These are phyloP conservation scores for Pogonomyrmex barbatus DNA, from an alignment of 1,140 invertebrate genomes.

Conservation along the genomic window DNA sequence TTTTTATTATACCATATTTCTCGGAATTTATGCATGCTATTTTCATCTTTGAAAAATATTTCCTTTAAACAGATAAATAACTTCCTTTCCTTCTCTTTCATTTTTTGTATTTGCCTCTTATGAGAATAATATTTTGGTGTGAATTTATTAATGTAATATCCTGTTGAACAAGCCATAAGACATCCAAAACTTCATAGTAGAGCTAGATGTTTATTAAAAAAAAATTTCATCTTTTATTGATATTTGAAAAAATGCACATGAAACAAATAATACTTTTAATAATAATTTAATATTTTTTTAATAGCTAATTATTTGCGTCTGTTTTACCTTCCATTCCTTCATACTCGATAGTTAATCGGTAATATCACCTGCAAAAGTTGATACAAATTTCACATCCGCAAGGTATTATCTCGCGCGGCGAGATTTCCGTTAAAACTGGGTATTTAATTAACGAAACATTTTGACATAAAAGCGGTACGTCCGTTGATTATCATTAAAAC, in stretches of 20 bases:
- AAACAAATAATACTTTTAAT: slow-evolving; percentile 23
- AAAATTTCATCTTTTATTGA: slow-evolving; percentile 7
- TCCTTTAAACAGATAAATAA: not conserved
- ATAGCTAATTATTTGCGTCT: not conserved
- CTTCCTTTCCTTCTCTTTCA: not conserved
- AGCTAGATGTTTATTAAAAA: not conserved
- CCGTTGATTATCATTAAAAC: slow-evolving; percentile 24
- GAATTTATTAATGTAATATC: slow-evolving; percentile 34
- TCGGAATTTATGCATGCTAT: slow-evolving; percentile 34
- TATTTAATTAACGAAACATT: slow-evolving; percentile 47
- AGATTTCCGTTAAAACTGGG: not conserved
- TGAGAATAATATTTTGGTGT: slow-evolving; percentile 5
- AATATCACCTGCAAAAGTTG: not conserved
- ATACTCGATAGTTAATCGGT: not conserved
- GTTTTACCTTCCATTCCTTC: not conserved
- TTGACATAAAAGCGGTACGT: slow-evolving; percentile 17
- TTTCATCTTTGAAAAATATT: slow-evolving; percentile 1
- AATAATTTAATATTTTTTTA: not conserved
- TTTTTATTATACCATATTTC: not conserved
- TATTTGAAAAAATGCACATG: not conserved
- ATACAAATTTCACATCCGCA: slow-evolving; percentile 7
- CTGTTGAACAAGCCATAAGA: not conserved
- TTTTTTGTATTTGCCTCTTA: not conserved
- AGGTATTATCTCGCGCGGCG: not conserved
- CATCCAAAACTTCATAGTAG: not conserved